Conservation (phyloP, 2,797 vertebrate species). For the Macroramphosus scolopax region DNA sequence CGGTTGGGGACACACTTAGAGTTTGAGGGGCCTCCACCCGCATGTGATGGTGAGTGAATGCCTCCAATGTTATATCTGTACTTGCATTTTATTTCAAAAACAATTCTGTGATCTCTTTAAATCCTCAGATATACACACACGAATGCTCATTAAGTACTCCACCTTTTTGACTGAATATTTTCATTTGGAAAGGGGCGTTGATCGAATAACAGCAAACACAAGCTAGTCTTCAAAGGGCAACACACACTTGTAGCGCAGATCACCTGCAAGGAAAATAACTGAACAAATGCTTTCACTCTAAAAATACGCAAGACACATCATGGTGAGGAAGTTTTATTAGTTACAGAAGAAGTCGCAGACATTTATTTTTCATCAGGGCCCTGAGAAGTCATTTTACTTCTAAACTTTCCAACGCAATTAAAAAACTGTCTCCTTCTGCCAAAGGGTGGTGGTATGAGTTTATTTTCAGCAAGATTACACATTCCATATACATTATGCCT, state of each 20-base stretch:
- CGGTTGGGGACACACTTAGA: conserved; percentile 89
- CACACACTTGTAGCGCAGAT: not conserved
- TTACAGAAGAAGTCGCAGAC: too few relatives aligned
- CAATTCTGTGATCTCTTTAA: too few relatives aligned
- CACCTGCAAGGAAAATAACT: too few relatives aligned
- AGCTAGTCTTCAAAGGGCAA: not conserved
- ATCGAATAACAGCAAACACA: not conserved
- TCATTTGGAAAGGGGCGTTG: not conserved
- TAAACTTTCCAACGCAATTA: not conserved
- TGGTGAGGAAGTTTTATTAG: too few relatives aligned
- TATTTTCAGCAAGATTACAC: conserved; percentile 24
- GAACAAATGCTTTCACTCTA: too few relatives aligned
- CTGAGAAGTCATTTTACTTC: too few relatives aligned
- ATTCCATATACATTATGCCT: conserved; percentile 13
- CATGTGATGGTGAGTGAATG: conserved; percentile 88
- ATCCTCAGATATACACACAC: not conserved
- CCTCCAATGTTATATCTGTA: not conserved
- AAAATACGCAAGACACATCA: too few relatives aligned
- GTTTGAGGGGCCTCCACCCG: conserved; percentile 92
- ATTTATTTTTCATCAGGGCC: too few relatives aligned
- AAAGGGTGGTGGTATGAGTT: conserved; percentile 2
- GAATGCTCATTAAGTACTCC: not conserved
- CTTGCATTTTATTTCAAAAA: too few relatives aligned
- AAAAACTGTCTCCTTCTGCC: conserved; percentile 4
- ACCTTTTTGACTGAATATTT: not conserved